Percentiles rank a stretch among this genome's conserved stretches.
phyloP scores from a whole-genome alignment of 1,140 invertebrate species.

The Phymastichus coffea region DNA sequence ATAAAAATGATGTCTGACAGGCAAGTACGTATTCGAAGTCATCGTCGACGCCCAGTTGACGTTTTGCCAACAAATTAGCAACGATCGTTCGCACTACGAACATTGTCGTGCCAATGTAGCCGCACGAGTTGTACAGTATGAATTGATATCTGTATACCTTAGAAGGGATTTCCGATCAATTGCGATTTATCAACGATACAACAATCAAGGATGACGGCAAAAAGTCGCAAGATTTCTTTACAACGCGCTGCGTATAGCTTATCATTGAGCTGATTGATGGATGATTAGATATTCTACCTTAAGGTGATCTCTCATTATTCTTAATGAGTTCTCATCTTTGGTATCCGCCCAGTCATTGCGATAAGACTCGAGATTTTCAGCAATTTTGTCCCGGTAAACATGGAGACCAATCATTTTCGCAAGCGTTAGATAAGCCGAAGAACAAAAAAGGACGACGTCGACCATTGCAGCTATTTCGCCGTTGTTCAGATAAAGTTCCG shows the following conservation, averaged over 20 bases:
- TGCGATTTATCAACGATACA: too few species aligned
- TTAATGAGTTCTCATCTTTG: conserved; percentile 1
- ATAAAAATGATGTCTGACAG: conserved; percentile 11
- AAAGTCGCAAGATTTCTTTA: too few species aligned
- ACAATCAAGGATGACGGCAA: too few species aligned
- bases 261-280: too few species aligned
- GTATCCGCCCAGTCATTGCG: not conserved
- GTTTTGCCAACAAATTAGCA: not conserved
- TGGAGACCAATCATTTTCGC: not conserved
- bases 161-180: not conserved
- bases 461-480: conserved; percentile 5
- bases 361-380: conserved; percentile 4
- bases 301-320: conserved; percentile 1
- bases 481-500: conserved; percentile 6
- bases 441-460: conserved; percentile 10
- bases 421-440: not conserved
- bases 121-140: conserved; percentile 5
- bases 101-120: conserved; percentile 11
- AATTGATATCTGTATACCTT: conserved; percentile 20
- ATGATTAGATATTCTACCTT: conserved; percentile 9
- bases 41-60: not conserved
- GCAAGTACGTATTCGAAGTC: conserved; percentile 3
- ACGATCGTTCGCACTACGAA: conserved; percentile 6
- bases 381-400: not conserved
- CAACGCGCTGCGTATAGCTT: too few species aligned